These are phyloP conservation scores for Iselma pallidipennis DNA, from an alignment of 2,888 invertebrate genomes.

Conservation along the genomic window DNA sequence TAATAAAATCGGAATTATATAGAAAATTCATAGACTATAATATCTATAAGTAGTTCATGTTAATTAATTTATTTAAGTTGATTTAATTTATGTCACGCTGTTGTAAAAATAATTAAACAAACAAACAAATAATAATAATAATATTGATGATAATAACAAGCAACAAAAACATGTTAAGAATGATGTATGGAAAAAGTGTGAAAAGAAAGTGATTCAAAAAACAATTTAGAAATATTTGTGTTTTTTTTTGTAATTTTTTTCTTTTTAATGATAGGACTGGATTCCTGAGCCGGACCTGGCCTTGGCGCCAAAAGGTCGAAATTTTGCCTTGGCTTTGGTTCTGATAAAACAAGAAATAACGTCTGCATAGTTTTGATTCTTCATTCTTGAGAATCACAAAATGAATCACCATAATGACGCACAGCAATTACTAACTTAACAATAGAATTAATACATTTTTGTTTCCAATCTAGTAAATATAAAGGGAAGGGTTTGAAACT, in stretches of 20 bases:
- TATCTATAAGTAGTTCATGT: slow-evolving; percentile 44
- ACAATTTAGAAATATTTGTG: slow-evolving; percentile 1
- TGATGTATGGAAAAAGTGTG: slow-evolving; percentile 52
- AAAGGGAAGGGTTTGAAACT: neutral
- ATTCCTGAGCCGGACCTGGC: neutral
- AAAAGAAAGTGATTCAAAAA: slow-evolving; percentile 50
- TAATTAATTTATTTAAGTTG: slow-evolving; percentile 9
- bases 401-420: neutral
- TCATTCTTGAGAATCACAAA: neutral
- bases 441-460: neutral
- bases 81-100: slow-evolving; percentile 47
- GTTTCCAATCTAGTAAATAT: neutral
- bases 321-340: neutral
- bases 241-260: too few species aligned
- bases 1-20: neutral
- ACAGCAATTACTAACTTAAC: neutral
- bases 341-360: neutral
- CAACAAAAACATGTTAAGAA: slow-evolving; percentile 53
- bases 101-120: slow-evolving; percentile 39
- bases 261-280: slow-evolving; percentile 25
- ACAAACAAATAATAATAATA: neutral
- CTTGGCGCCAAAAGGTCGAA: neutral
- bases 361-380: neutral
- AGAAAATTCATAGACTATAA: too few species aligned
- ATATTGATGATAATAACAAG: slow-evolving; percentile 50